Conservation (phyloP, 2,113 vertebrate species). For the Nesoenas mayeri region DNA sequence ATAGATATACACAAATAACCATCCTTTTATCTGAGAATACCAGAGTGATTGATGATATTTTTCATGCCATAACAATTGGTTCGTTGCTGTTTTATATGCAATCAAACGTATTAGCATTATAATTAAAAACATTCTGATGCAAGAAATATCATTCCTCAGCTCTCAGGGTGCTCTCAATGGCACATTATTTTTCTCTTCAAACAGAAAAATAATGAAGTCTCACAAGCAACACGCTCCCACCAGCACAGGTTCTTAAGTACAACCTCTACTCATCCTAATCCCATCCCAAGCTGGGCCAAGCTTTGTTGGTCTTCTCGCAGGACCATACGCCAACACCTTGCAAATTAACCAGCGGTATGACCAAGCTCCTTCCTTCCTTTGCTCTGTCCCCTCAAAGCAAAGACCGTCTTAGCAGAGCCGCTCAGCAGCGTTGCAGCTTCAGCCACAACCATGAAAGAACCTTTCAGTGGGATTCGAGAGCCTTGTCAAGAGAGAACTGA, state of each 20-base stretch:
- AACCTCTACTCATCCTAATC: neutral
- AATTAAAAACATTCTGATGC: neutral
- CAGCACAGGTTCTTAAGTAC: neutral
- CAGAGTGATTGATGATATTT: neutral
- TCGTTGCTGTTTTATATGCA: neutral
- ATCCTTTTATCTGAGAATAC: neutral
- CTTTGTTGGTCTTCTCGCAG: neutral
- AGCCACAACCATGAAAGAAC: too few relatives aligned
- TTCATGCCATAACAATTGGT: neutral
- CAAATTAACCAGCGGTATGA: neutral
- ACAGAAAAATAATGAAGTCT: neutral
- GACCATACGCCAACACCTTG: neutral
- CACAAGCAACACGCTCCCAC: neutral
- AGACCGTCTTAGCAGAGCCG: fast-evolving
- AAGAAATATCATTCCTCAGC: neutral
- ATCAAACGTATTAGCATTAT: neutral
- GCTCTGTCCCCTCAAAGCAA: neutral
- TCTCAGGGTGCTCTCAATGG: neutral
- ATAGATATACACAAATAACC: fast-evolving
- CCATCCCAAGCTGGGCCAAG: neutral
- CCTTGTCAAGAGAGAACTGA: neutral
- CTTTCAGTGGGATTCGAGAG: too few relatives aligned
- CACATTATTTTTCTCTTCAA: neutral
- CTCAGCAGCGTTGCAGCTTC: neutral
- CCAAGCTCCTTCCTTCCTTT: neutral